Conservation (phyloP, 2,113 vertebrate genomes). For the Paracanthobrama guichenoti region DNA sequence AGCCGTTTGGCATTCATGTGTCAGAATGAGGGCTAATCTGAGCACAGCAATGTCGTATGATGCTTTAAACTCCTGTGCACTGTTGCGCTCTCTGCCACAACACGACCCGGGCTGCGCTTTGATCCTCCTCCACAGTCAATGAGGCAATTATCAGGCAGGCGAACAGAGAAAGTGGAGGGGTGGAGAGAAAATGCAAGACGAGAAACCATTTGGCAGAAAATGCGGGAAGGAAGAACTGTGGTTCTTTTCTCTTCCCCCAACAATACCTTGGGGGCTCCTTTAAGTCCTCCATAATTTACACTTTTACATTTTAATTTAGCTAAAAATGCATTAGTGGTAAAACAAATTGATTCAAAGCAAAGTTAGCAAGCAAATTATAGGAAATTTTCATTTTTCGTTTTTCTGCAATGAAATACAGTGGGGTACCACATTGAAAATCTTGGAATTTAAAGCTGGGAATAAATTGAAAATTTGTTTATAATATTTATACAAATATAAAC, state of each 20-base stretch:
- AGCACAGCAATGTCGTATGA: neutral
- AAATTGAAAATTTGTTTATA: neutral
- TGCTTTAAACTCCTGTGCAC: neutral
- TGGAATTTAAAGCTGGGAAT: neutral
- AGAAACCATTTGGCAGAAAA: neutral
- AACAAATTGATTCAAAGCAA: neutral
- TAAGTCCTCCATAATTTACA: neutral
- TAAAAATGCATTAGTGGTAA: neutral
- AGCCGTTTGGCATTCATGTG: constrained; percentile 15
- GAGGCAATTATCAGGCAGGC: constrained; percentile 6
- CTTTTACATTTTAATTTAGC: neutral
- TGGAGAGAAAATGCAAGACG: neutral
- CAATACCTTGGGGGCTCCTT: neutral
- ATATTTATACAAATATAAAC: neutral
- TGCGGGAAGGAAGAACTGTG: neutral
- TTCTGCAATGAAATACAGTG: neutral
- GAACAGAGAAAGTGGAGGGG: constrained; percentile 5
- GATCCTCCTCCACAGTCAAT: constrained; percentile 21
- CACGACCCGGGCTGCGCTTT: neutral
- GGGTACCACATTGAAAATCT: neutral
- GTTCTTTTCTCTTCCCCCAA: neutral
- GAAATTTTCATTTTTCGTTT: neutral
- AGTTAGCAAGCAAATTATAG: too few relatives aligned
- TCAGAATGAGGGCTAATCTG: neutral
- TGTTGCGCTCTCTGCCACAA: constrained; percentile 2